Evolutionary conservation across 2,888 invertebrate species (phyloP).

Genomic region (Drosophila longiperda): DNA sequence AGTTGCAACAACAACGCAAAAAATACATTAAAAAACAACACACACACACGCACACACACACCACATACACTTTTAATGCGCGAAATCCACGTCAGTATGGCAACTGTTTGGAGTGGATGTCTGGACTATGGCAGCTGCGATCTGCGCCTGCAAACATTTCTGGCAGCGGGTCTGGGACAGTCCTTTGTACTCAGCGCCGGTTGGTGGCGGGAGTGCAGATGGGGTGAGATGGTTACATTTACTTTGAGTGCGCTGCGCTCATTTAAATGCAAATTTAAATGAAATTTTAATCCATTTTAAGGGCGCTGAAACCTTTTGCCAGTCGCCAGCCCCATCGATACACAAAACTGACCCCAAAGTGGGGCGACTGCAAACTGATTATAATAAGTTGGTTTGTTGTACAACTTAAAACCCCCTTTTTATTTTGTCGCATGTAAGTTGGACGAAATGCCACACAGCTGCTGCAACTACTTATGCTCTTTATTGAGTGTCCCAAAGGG

Average conservation of each 20-base stretch:
- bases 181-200: constrained; percentile 41
- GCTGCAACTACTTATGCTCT: not conserved
- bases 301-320: constrained; percentile 66
- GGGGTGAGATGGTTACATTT: constrained; percentile 39
- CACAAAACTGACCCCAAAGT: constrained; percentile 24
- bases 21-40: constrained; percentile 20
- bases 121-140: constrained; percentile 18
- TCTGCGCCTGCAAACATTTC: constrained; percentile 25
- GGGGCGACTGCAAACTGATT: constrained; percentile 28
- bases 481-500: not conserved
- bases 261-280: constrained; percentile 84
- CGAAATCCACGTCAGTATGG: constrained; percentile 42
- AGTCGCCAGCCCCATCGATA: constrained; percentile 33
- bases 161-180: constrained; percentile 22
- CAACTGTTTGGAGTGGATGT: constrained; percentile 35
- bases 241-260: constrained; percentile 77
- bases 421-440: constrained; percentile 19
- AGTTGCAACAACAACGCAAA: constrained; percentile 5
- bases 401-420: constrained; percentile 38
- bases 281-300: constrained; percentile 84
- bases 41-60: not conserved
- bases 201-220: not conserved
- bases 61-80: constrained; percentile 58
- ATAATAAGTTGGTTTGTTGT: constrained; percentile 45
- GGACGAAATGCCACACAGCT: constrained; percentile 12